These are phyloP conservation scores for Luperina nickerlii DNA, from an alignment of 2,888 invertebrate genomes.

Conservation along the genomic window DNA sequence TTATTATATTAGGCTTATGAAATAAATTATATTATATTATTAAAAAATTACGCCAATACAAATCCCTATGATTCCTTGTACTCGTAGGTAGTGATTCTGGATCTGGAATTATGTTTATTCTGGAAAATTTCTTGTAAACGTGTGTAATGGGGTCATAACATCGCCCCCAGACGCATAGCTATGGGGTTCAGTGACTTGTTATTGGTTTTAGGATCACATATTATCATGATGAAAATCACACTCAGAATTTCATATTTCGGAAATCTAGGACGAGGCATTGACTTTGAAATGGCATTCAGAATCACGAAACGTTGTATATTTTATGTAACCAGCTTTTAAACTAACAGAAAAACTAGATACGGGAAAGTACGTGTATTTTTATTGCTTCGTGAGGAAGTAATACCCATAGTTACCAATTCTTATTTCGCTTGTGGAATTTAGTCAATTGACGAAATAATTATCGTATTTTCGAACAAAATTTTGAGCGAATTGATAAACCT, in stretches of 20 bases:
- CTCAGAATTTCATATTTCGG: constrained; percentile 42
- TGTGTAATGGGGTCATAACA: constrained; percentile 13
- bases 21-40: no score
- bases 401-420: neutral
- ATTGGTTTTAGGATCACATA: constrained; percentile 15
- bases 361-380: neutral
- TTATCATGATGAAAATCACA: constrained; percentile 46
- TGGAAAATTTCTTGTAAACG: neutral
- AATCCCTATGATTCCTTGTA: neutral
- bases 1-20: no score
- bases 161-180: neutral
- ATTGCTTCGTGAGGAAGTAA: constrained; percentile 12
- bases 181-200: constrained; percentile 39
- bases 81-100: neutral
- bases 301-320: constrained; percentile 23
- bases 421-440: neutral
- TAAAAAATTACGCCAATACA: neutral
- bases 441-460: constrained; percentile 5
- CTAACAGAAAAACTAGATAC: constrained; percentile 43
- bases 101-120: neutral
- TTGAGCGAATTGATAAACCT: neutral
- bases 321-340: constrained; percentile 14
- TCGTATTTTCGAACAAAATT: neutral
- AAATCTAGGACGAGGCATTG: constrained; percentile 63
- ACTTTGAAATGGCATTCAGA: constrained; percentile 56